Evolutionary conservation across 2,797 vertebrate species (phyloP).

Genomic region (Cynodonichthys magdalenae): DNA sequence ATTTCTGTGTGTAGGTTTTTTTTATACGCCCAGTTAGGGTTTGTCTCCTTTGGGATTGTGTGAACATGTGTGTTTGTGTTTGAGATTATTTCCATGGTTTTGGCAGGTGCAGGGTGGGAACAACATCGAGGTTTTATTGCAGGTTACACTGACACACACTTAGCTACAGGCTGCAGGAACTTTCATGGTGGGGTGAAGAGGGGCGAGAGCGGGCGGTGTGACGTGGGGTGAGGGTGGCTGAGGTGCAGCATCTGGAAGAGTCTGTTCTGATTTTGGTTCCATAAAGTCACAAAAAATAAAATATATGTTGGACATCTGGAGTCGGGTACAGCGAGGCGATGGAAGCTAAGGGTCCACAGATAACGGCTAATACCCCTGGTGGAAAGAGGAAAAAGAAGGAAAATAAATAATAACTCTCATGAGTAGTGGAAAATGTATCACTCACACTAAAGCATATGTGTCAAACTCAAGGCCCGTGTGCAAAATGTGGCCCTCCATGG

Average conservation of each 20-base stretch:
- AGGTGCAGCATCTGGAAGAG: conserved; percentile 72
- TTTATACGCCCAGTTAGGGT: conserved; percentile 29
- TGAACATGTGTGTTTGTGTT: conserved; percentile 41
- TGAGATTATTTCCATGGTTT: conserved; percentile 42
- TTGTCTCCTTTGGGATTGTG: conserved; percentile 38
- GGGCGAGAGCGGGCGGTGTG: conserved; percentile 13
- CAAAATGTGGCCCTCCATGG: too few species aligned
- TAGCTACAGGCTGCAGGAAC: conserved; percentile 61
- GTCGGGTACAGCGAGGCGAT: conserved; percentile 69
- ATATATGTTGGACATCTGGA: conserved; percentile 78
- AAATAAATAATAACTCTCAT: not conserved
- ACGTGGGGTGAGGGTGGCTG: conserved; percentile 29
- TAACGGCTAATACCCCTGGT: conserved; percentile 80
- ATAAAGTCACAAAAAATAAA: conserved; percentile 85
- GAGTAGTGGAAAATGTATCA: not conserved
- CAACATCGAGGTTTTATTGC: conserved; percentile 55
- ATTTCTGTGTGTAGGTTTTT: conserved; percentile 50
- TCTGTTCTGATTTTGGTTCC: conserved; percentile 78
- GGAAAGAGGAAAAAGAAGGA: conserved; percentile 12
- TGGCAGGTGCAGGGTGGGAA: conserved; percentile 38
- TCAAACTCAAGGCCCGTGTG: too few species aligned
- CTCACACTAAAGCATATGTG: not conserved
- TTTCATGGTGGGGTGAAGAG: conserved; percentile 8
- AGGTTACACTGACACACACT: conserved; percentile 67
- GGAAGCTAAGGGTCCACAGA: conserved; percentile 48